Base-by-base conservation (phyloP, 2,797 vertebrate genomes). In the Artibeus jamaicensis region DNA sequence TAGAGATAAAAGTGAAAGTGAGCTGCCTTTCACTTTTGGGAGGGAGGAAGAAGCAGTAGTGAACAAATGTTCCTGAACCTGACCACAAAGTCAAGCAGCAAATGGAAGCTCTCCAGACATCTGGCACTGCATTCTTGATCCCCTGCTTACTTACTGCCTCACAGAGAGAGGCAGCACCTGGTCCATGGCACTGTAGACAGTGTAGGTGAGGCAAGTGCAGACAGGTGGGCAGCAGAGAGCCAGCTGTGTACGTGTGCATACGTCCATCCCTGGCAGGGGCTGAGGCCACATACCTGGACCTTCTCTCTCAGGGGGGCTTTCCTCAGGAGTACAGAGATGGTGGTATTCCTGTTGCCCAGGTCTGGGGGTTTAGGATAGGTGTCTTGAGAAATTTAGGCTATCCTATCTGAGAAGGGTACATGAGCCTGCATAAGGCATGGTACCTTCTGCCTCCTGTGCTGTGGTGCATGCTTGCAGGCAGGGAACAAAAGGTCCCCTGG, bases 181-280 rank as follows among this genome's bases (percentile, higher is more conserved):
- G 37, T 9, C 42, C 2, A 24, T 0, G 22, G 48, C 16, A 37
- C 7, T 2, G n/a, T 16, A 2, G 48, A 50, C 46, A 24, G 55
- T 26, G 44, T 1, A 5, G 67, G 67, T 42, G 50, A 37, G 29
- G 37, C 50, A 42, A 14, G 37, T 10, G 44, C 15, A 15, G 79
- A 22, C 21, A 73, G 39, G 37, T 2, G 39, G 37, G 65, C 21
- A 34, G 32, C 53, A 11, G 18, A 16, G 1, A 42, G 37, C 34
- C 39, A 2, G 34, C 29, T 32, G 7, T 3, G 19, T 3, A 21
- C 5, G 1, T 0, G 3, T 18, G 21, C 14, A 6, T 6, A 26
- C 5, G 15, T 46, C 16, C 3, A 0, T 11, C 19, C 50, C 19
- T n/a, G 8, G n/a, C 2, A 37, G 19, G 34, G 19, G 32, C 32